Conservation (phyloP, 2,113 vertebrate genomes). For the Sphaerodactylus townsendi region DNA sequence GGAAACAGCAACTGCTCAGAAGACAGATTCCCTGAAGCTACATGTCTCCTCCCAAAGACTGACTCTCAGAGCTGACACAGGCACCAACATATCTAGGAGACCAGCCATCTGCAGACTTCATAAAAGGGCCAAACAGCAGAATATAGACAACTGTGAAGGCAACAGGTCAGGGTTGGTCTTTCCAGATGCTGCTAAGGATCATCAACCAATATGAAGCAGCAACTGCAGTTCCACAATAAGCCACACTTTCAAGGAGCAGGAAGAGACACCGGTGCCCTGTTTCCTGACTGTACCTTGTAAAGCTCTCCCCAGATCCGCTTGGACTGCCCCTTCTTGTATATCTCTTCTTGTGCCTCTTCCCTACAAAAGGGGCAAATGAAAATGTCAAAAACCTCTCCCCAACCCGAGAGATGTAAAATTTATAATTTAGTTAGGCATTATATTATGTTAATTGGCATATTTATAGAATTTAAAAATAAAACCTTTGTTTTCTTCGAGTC, state of each 20-base stretch:
- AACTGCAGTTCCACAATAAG: not conserved
- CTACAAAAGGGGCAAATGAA: slow-evolving; percentile 68
- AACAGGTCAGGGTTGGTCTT: too few relatives aligned
- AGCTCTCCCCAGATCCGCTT: slow-evolving; percentile 98
- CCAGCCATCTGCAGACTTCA: not conserved
- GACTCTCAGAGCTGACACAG: not conserved
- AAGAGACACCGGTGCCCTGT: not conserved
- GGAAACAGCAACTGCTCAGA: not conserved
- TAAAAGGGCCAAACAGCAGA: not conserved
- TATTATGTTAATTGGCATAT: too few relatives aligned
- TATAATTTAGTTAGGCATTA: too few relatives aligned
- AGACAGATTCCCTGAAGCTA: not conserved
- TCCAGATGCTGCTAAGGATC: not conserved
- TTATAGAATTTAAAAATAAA: too few relatives aligned
- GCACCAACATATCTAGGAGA: too few relatives aligned
- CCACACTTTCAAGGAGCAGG: too few relatives aligned
- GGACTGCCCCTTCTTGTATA: slow-evolving; percentile 97
- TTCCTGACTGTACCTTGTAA: slow-evolving; percentile 84
- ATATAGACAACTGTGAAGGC: not conserved
- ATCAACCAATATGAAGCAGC: too few relatives aligned
- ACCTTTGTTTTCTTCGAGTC: too few relatives aligned
- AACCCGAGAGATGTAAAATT: too few relatives aligned
- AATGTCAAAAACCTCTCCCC: not conserved
- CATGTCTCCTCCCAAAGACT: too few relatives aligned
- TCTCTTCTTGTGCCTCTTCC: slow-evolving; percentile 89